Conservation (phyloP, 2,113 vertebrate species). For the Amphilophus citrinellus region DNA sequence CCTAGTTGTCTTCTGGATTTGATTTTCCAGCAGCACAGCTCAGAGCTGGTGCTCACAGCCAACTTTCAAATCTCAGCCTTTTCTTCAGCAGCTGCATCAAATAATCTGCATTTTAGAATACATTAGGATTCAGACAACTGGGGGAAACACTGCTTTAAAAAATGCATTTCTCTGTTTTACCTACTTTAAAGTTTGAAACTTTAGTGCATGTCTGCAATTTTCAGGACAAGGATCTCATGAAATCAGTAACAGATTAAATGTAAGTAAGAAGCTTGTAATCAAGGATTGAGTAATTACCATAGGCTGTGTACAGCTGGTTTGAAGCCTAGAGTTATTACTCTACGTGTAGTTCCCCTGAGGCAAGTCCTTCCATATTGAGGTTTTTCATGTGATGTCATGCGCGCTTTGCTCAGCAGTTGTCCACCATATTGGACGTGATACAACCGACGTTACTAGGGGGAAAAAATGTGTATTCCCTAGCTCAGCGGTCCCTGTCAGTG, state of each 20-base stretch:
- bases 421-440: background rate
- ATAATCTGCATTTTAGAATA: background rate
- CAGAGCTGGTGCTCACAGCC: background rate
- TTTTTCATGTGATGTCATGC: background rate
- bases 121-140: background rate
- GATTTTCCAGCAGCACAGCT: constrained; percentile 2
- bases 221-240: background rate
- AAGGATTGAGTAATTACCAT: background rate
- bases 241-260: background rate
- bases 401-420: background rate
- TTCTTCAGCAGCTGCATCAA: constrained; percentile 14
- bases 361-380: background rate
- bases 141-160: background rate
- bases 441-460: background rate
- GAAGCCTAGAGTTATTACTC: background rate
- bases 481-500: no score
- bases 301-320: no score
- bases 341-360: background rate
- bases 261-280: background rate
- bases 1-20: constrained; percentile 15
- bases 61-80: constrained; percentile 22
- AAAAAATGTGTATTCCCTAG: no score
- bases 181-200: background rate
- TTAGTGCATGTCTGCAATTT: background rate
- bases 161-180: background rate